Conservation (phyloP, 1,140 invertebrate genomes). For the Drosophila insularis region DNA sequence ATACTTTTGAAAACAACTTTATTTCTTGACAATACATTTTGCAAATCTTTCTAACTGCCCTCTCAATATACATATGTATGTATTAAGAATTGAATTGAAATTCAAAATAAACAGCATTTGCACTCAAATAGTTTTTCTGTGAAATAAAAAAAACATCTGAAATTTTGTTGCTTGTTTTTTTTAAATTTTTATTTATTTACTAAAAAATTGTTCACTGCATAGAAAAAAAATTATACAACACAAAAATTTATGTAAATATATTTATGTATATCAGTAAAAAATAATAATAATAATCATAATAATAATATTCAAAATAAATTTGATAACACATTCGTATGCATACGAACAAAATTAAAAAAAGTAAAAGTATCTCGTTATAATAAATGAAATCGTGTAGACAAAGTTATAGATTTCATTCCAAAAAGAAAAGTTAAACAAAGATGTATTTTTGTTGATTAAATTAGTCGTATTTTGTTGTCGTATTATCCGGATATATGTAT, state of each 20-base stretch:
- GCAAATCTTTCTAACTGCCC: no score
- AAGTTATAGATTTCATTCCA: constrained; percentile 1
- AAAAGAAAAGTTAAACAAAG: constrained; percentile 48
- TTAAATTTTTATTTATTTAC: constrained; percentile 64
- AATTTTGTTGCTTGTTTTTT: constrained; percentile 31
- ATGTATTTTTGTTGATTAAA: constrained; percentile 22
- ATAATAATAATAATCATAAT: constrained; percentile 72
- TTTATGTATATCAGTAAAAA: constrained; percentile 50
- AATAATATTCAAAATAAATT: constrained; percentile 64
- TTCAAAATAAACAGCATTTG: no score
- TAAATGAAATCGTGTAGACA: constrained; percentile 28
- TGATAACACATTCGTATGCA: constrained; percentile 74
- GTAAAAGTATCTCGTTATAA: constrained; percentile 37
- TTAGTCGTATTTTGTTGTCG: constrained; percentile 72
- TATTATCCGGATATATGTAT: constrained; percentile 73
- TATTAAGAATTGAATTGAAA: no score
- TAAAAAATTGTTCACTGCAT: constrained; percentile 70
- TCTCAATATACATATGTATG: no score
- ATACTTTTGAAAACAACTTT: no score
- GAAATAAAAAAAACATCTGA: neutral
- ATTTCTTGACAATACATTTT: no score
- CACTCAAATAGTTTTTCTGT: no score
- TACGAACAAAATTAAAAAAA: constrained; percentile 63
- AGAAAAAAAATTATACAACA: constrained; percentile 74
- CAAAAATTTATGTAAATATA: constrained; percentile 58